phyloP scores from a whole-genome alignment of 2,888 invertebrate genomes.

The Homarus gammarus region DNA sequence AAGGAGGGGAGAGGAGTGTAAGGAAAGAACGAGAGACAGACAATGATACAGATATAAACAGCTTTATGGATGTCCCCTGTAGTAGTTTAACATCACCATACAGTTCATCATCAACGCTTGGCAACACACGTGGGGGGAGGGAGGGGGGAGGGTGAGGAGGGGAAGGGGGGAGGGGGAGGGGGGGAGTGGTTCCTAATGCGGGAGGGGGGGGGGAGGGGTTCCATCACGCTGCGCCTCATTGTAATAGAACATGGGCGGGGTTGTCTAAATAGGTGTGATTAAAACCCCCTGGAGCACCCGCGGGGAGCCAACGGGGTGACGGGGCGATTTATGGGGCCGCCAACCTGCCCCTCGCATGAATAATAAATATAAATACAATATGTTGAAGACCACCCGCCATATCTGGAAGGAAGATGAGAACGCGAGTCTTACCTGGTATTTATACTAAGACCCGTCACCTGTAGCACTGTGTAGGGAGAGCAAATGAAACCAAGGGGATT shows the following conservation, averaged over 20 bases:
- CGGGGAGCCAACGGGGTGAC: conserved; percentile 26
- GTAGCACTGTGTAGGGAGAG: too few species aligned
- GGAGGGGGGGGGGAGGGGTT: neutral
- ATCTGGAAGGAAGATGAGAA: neutral
- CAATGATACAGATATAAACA: too few species aligned
- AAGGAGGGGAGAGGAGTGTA: too few species aligned
- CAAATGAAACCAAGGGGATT: neutral
- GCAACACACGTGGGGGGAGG: too few species aligned
- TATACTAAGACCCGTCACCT: too few species aligned
- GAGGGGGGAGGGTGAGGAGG: too few species aligned
- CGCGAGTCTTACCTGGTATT: neutral
- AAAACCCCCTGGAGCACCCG: conserved; percentile 4
- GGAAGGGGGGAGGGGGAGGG: too few species aligned
- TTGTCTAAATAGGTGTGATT: conserved; percentile 41
- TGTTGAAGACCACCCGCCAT: neutral
- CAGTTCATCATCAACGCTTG: too few species aligned
- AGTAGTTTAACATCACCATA: too few species aligned
- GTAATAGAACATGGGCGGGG: conserved; percentile 32
- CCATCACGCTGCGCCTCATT: neutral
- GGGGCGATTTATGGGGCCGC: conserved; percentile 5
- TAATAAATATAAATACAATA: neutral
- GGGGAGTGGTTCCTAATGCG: neutral
- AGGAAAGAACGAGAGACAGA: too few species aligned
- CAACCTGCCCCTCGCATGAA: neutral
- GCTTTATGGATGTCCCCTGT: too few species aligned